These are phyloP conservation scores for Sphaerophoria rueppellii DNA, from an alignment of 2,888 invertebrate genomes.

Conservation along the genomic window DNA sequence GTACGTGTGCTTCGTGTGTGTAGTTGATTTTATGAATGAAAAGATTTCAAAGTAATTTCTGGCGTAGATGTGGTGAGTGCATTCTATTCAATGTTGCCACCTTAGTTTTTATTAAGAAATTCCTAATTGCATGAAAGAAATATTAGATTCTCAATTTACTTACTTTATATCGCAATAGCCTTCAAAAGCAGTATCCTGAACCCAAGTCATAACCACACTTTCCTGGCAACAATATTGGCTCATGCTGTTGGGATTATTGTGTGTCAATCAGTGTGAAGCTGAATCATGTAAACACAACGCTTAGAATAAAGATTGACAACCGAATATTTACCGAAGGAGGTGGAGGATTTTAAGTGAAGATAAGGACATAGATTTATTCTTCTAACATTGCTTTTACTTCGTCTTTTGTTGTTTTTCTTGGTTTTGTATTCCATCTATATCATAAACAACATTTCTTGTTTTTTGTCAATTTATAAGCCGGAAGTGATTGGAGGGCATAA, in stretches of 20 bases:
- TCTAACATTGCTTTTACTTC: conserved; percentile 2
- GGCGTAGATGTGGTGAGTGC: conserved; percentile 20
- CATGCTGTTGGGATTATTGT: background rate
- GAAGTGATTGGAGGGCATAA: conserved; percentile 66
- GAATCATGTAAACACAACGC: conserved; percentile 15
- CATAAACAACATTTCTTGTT: conserved; percentile 8
- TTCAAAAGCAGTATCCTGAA: too few relatives aligned
- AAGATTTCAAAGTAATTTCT: conserved; percentile 52
- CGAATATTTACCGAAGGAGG: conserved; percentile 1
- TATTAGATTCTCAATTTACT: too few relatives aligned
- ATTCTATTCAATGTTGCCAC: conserved; percentile 6
- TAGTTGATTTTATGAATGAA: conserved; percentile 59
- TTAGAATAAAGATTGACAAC: conserved; percentile 43
- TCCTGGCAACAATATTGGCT: conserved; percentile 23
- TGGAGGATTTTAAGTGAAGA: background rate
- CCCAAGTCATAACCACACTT: background rate
- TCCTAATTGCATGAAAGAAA: too few relatives aligned
- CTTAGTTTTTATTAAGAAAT: background rate
- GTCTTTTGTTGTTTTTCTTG: conserved; percentile 30
- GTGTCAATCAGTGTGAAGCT: conserved; percentile 45
- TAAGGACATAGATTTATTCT: conserved; percentile 53
- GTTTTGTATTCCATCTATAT: conserved; percentile 39
- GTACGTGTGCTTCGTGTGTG: conserved; percentile 14
- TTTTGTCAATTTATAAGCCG: conserved; percentile 46
- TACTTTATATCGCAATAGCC: too few relatives aligned